These are phyloP conservation scores for Thermophis baileyi DNA, from an alignment of 2,113 vertebrate genomes.

Conservation along the genomic window DNA sequence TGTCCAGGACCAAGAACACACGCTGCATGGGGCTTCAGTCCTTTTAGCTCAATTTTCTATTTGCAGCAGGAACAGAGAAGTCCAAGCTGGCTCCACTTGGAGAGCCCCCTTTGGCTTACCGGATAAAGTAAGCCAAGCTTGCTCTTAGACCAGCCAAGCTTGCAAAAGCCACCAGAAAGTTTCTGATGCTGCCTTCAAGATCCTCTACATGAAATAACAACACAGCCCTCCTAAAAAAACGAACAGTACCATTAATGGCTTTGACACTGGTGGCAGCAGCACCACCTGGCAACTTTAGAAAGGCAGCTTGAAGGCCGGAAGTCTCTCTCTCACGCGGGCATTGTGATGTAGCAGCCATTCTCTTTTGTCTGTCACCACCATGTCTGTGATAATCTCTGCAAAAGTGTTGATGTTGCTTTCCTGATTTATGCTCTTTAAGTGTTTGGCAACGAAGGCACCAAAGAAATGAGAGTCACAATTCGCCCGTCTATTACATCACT, in stretches of 20 bases:
- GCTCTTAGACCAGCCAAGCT: conserved; percentile 86
- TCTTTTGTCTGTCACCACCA: conserved; percentile 75
- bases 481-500: conserved; percentile 87
- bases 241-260: conserved; percentile 30
- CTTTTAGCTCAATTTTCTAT: conserved; percentile 33
- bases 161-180: conserved; percentile 81
- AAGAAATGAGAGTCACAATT: conserved; percentile 86
- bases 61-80: conserved; percentile 29
- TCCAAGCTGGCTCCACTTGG: neutral
- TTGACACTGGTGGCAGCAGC: neutral
- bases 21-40: too few species aligned
- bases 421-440: conserved; percentile 73
- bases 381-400: conserved; percentile 75
- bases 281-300: neutral
- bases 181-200: conserved; percentile 80
- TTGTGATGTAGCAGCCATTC: conserved; percentile 88
- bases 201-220: conserved; percentile 85
- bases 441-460: conserved; percentile 79
- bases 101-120: conserved; percentile 70
- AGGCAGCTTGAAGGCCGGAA: accelerated
- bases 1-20: conserved; percentile 18
- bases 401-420: conserved; percentile 72
- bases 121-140: conserved; percentile 83
- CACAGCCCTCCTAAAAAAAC: conserved; percentile 83
- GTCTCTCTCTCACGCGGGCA: conserved; percentile 74